Percentiles rank a stretch among this genome's conserved stretches.
phyloP scores from a whole-genome alignment of 2,888 invertebrate genomes.

The Cosmorhoe ocellata region DNA sequence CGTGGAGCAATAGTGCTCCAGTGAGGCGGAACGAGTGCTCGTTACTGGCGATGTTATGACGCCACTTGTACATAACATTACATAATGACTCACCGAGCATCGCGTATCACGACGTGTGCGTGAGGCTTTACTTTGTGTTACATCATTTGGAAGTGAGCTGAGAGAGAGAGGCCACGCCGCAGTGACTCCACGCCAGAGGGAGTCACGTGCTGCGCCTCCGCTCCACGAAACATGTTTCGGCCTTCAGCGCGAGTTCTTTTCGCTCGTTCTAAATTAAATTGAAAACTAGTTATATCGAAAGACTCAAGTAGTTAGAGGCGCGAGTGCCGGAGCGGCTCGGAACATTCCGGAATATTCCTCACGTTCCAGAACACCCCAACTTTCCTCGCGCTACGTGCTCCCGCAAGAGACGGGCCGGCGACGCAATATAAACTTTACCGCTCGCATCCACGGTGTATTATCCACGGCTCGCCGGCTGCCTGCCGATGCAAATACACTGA shows the following conservation, averaged over 20 bases:
- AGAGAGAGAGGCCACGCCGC: too few species aligned
- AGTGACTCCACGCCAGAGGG: too few species aligned
- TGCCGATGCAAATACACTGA: conserved; percentile 29
- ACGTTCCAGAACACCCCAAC: conserved; percentile 34
- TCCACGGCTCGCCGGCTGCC: conserved; percentile 2
- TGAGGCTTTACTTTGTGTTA: too few species aligned
- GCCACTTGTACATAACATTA: too few species aligned
- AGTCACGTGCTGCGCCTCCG: too few species aligned
- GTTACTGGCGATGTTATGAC: background rate
- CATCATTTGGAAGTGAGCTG: too few species aligned
- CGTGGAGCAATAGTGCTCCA: background rate
- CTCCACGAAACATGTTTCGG: background rate
- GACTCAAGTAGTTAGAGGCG: conserved; percentile 19
- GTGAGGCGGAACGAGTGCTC: background rate
- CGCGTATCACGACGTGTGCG: background rate
- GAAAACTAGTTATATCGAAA: conserved; percentile 29
- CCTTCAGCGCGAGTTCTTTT: conserved; percentile 25
- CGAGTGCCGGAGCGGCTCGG: conserved; percentile 13
- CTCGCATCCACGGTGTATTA: conserved; percentile 11
- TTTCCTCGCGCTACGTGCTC: conserved; percentile 33
- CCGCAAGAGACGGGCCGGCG: conserved; percentile 1
- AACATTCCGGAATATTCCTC: conserved; percentile 26
- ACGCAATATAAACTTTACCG: conserved; percentile 19
- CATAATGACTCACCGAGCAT: background rate
- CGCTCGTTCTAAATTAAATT: conserved; percentile 31